A percentile compares a stretch with the other conserved stretches of the same genome.
Evolutionary conservation across 2,113 vertebrate genomes (phyloP).

Genomic region (Empidonax traillii): DNA sequence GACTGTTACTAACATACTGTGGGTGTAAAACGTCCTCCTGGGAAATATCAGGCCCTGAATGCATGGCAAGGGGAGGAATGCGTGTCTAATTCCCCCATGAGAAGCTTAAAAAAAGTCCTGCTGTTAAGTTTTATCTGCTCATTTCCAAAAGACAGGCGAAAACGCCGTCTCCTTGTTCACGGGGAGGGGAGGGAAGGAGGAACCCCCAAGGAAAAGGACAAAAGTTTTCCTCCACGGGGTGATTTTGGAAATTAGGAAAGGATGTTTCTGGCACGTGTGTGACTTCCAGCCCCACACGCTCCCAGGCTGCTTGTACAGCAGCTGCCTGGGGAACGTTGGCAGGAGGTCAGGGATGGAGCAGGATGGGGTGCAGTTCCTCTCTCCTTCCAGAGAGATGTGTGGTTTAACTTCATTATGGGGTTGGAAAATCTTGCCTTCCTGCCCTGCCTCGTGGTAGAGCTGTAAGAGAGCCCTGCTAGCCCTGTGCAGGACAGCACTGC

Average conservation of each 20-base stretch:
- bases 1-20: slow-evolving; percentile 66
- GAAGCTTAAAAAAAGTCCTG: slow-evolving; percentile 48
- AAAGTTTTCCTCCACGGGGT: background rate
- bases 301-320: background rate
- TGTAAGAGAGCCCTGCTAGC: background rate
- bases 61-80: slow-evolving; percentile 34
- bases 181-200: background rate
- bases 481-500: background rate
- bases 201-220: background rate
- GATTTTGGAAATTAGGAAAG: background rate
- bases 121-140: slow-evolving; percentile 54
- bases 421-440: background rate
- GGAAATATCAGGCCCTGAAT: slow-evolving; percentile 66
- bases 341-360: background rate
- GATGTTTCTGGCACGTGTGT: background rate
- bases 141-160: slow-evolving; percentile 15
- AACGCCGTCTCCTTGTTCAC: background rate
- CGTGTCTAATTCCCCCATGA: slow-evolving; percentile 62
- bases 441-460: background rate
- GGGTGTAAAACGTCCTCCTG: slow-evolving; percentile 66
- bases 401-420: background rate
- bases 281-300: background rate
- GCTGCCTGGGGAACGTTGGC: background rate
- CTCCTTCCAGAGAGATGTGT: accelerated
- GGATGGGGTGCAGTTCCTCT: background rate